Evolutionary conservation across 1,140 invertebrate genomes (phyloP).

Genomic region (Drosophila melanica): DNA sequence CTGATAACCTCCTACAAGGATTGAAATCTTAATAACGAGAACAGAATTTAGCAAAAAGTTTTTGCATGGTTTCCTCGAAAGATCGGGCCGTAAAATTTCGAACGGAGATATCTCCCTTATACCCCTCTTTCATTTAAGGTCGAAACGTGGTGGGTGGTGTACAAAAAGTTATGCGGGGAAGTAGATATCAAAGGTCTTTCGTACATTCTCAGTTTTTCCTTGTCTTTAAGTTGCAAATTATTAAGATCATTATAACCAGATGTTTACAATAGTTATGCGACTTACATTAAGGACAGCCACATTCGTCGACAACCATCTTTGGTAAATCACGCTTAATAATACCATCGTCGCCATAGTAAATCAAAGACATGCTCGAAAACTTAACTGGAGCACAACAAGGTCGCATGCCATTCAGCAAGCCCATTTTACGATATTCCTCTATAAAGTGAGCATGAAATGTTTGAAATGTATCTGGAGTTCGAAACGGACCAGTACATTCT

Average conservation of each 20-base stretch:
- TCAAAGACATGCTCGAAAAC: slow-evolving; percentile 95
- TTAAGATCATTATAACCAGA: neutral
- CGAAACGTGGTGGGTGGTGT: no score
- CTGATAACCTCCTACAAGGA: no score
- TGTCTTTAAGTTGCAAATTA: neutral
- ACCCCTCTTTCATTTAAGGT: no score
- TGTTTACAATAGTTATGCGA: neutral
- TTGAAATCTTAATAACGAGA: no score
- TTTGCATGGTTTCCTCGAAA: no score
- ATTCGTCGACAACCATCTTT: slow-evolving; percentile 98
- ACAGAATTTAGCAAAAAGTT: no score
- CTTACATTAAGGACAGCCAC: slow-evolving; percentile 92
- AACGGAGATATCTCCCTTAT: no score
- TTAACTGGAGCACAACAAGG: slow-evolving; percentile 97
- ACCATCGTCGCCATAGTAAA: slow-evolving; percentile 96
- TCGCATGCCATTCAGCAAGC: slow-evolving; percentile 89
- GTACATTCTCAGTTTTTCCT: no score
- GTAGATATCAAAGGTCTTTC: no score
- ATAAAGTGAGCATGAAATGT: slow-evolving; percentile 95
- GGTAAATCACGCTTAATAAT: slow-evolving; percentile 97
- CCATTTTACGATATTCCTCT: slow-evolving; percentile 93
- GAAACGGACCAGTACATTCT: slow-evolving; percentile 90
- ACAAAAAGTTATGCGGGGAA: no score
- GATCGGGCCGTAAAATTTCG: no score
- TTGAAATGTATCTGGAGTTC: slow-evolving; percentile 92